These are phyloP conservation scores for Rhinophrynus dorsalis DNA, from an alignment of 2,797 vertebrate genomes.

Conservation along the genomic window DNA sequence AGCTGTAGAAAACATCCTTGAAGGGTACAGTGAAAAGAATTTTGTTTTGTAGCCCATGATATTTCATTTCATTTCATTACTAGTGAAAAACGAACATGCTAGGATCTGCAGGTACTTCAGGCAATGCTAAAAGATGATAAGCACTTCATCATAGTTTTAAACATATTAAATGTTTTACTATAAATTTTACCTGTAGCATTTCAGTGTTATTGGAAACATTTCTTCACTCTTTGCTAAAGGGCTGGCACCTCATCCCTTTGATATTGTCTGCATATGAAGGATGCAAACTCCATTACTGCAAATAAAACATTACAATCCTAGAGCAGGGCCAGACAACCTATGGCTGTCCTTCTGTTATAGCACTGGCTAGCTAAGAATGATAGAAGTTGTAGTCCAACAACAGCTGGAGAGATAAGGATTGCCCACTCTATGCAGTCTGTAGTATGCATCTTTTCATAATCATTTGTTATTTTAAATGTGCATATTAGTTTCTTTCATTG, in stretches of 20 bases:
- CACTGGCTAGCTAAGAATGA: no score
- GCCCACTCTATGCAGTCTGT: no score
- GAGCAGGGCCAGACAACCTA: no score
- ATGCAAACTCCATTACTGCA: no score
- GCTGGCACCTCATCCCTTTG: no score
- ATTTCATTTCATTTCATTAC: constrained; percentile 67
- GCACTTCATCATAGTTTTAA: constrained; percentile 65
- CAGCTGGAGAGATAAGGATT: no score
- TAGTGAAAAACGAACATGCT: constrained; percentile 52
- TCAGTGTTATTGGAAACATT: constrained; percentile 36
- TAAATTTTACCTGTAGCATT: constrained; percentile 61
- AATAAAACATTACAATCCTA: no score
- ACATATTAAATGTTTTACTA: constrained; percentile 64
- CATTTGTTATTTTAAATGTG: no score
- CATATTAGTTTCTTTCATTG: no score
- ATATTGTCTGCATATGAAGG: neutral
- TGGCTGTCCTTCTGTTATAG: no score
- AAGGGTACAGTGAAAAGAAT: constrained; percentile 59
- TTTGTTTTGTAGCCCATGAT: constrained; percentile 58
- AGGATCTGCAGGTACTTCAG: constrained; percentile 60
- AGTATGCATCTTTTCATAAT: no score
- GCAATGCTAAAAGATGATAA: constrained; percentile 64
- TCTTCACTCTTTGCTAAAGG: neutral
- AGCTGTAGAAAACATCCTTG: constrained; percentile 38
- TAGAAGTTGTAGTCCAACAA: no score